Percentiles rank a stretch among this genome's conserved stretches.
Evolutionary conservation across 1,140 invertebrate species (phyloP).

Genomic region (Idris sp.): DNA sequence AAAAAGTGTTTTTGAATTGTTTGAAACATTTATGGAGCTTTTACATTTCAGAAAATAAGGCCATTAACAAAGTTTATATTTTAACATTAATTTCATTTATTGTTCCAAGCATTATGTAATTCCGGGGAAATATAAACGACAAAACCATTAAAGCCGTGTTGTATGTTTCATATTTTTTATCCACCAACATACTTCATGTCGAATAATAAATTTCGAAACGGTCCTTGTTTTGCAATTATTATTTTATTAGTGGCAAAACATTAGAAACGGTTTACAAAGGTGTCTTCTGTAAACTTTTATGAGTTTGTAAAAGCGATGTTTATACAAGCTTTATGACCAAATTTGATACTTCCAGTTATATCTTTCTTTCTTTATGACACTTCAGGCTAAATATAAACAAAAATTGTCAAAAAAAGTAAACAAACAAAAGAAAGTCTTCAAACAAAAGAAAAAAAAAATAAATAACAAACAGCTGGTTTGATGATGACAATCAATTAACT

Average conservation of each 20-base stretch:
- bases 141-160: constrained; percentile 46
- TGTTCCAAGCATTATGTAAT: constrained; percentile 23
- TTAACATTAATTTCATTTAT: constrained; percentile 48
- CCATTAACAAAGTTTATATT: constrained; percentile 59
- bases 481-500: no score
- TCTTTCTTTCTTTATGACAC: no score
- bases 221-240: constrained; percentile 16
- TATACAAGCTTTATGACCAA: no score
- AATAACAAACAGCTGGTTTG: no score
- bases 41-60: constrained; percentile 42
- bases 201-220: constrained; percentile 24
- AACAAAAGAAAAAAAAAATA: no score
- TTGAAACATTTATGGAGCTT: constrained; percentile 48
- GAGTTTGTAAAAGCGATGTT: constrained; percentile 3
- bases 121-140: constrained; percentile 43
- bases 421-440: no score
- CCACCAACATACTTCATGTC: constrained; percentile 31
- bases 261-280: constrained; percentile 8
- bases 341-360: no score
- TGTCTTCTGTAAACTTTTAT: constrained; percentile 10
- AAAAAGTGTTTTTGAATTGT: no score
- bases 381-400: no score
- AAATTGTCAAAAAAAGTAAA: no score
- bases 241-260: constrained; percentile 26
- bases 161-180: constrained; percentile 33